A percentile compares a stretch with the other conserved stretches of the same genome.
Evolutionary conservation across 2,888 invertebrate genomes (phyloP).

Genomic region (Polia nebulosa): DNA sequence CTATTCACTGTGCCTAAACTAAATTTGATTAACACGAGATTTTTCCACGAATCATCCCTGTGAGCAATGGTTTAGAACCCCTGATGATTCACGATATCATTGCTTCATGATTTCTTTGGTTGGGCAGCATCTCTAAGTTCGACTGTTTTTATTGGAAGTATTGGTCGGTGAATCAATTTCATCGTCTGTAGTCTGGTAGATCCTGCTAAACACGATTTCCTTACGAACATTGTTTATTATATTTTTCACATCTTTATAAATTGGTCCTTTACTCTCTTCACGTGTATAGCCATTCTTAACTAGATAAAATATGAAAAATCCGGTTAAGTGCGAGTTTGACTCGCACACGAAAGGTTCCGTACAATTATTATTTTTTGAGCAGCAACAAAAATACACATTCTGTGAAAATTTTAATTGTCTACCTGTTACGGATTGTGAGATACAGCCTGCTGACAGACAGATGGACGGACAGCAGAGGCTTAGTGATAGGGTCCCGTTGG

Average conservation of each 20-base stretch:
- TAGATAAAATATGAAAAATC: background rate
- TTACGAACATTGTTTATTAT: background rate
- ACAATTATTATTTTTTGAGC: too few relatives aligned
- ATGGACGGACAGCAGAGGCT: too few relatives aligned
- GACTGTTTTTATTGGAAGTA: background rate
- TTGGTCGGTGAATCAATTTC: background rate
- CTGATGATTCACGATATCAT: conserved; percentile 14
- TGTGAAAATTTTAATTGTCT: too few relatives aligned
- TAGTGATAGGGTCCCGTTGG: too few relatives aligned
- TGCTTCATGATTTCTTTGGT: background rate
- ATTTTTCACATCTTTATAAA: background rate
- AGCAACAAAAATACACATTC: too few relatives aligned
- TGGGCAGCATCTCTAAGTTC: background rate
- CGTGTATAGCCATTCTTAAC: background rate
- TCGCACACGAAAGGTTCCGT: too few relatives aligned
- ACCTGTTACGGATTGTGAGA: too few relatives aligned
- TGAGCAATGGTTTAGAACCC: background rate
- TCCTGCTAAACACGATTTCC: too few relatives aligned
- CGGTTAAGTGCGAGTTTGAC: too few relatives aligned
- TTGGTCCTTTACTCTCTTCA: background rate
- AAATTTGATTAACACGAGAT: background rate
- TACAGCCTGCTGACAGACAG: too few relatives aligned
- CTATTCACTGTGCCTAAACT: background rate
- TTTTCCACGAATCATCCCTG: background rate
- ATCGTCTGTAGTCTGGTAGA: background rate